Evolutionary conservation across 2,797 vertebrate species (phyloP), one percentile per base, ranked within the genome.

Genomic region (Schizopygopsis malacanthus): DNA sequence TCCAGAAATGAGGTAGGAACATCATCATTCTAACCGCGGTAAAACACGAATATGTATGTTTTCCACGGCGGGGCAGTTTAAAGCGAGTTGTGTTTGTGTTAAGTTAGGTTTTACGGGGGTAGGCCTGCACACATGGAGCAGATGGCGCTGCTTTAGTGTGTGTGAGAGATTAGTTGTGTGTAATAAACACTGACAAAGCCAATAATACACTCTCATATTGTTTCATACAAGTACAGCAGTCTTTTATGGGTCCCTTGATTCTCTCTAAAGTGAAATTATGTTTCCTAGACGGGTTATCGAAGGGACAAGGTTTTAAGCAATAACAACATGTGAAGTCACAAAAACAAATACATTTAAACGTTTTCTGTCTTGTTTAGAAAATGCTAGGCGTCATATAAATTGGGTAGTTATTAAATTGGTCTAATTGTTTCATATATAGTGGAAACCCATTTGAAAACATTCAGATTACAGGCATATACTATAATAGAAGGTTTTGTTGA

Each of bases 1-100:
- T 50, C 85, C 0, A 80, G 72, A 83, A 82, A 90, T 9, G 89
- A 87, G 88, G 90, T 92, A 87, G 11, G 28, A 25, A 52, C 11
- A 18, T 4, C 43, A 43, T 73, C 1, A 1, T 67, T 25, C 2
- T 8, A 2, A 3, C 2, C 2, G 13, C 4, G 2, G 16, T 52
- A 6, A 12, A 1, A 0, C 45, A 11, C 10, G 0, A 18, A n/a
- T 12, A 1, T 33, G 22, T 54, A 20, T 20, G 6, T 39, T 47
- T 43, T 7, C 45, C 41, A 28, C 25, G 11, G 43, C 28, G 22
- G 25, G 28, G 2, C 6, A 50, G 45, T 37, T 52, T 56, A 13
- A 56, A 50, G 22, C 1, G 10, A 33, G 25, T 39, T 6, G 6
- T 5, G 22, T 54, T 3, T 33, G 52, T 20, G 45, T 81, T 73